A percentile compares a stretch with the other conserved stretches of the same genome.
phyloP scores from a whole-genome alignment of 2,888 invertebrate species.

The Leptarthrus brevirostris region DNA sequence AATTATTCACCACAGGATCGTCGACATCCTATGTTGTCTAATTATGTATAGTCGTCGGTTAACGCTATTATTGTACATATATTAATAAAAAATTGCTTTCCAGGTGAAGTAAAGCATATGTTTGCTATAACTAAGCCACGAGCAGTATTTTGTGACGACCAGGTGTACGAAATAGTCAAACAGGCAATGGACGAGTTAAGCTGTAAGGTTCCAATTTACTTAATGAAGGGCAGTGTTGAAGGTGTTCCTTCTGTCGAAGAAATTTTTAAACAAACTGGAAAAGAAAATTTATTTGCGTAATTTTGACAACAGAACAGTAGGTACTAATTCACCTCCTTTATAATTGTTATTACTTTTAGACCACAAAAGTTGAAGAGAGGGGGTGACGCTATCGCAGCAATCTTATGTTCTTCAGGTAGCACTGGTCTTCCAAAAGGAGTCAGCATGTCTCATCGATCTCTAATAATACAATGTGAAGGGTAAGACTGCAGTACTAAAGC shows the following conservation, averaged over 20 bases:
- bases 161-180: constrained; percentile 57
- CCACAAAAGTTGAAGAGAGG: constrained; percentile 33
- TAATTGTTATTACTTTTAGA: constrained; percentile 25
- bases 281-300: constrained; percentile 54
- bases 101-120: constrained; percentile 61
- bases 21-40: too few species aligned
- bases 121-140: constrained; percentile 62
- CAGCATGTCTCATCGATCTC: constrained; percentile 58
- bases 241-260: constrained; percentile 58
- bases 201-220: constrained; percentile 57
- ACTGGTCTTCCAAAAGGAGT: constrained; percentile 63
- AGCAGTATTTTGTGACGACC: constrained; percentile 64
- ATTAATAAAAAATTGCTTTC: neutral
- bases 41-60: too few species aligned
- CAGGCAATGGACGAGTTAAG: constrained; percentile 57
- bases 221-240: constrained; percentile 59
- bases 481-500: too few species aligned
- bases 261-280: constrained; percentile 56
- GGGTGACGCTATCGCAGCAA: constrained; percentile 54
- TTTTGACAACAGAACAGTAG: neutral
- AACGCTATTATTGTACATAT: too few species aligned
- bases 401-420: constrained; percentile 63
- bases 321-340: neutral
- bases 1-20: too few species aligned
- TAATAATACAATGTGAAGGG: constrained; percentile 54